Evolutionary conservation across 2,888 invertebrate genomes (phyloP), one percentile per base, ranked within the genome.

Genomic region (Buathra laborator): DNA sequence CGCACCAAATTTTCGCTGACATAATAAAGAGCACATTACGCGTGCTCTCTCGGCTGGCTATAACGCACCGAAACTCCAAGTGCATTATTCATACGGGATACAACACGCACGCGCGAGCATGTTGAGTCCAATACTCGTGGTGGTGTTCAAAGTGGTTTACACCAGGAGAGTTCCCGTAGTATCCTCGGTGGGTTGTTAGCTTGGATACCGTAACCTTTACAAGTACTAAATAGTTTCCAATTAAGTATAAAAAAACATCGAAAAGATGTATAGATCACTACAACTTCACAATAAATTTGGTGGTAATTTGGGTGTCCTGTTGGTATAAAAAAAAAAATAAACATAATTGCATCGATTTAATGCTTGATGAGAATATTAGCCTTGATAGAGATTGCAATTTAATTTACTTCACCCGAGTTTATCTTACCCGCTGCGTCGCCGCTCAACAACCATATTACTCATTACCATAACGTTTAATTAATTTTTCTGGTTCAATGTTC

Each of bases 21-120:
- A 85, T 89, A 91, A 90, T 90, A 90, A 91, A 91, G 89, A 89
- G 86, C 86, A 83, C 89, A 88, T 91, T 91, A 90, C 71, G 72
- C 68, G 66, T 56, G 66, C 62, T 80, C 62, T 64, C 48, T 48
- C 79, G 46, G 72, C 14, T 64, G 16, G 80, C 53, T 67, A 72
- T 78, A 74, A 83, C 71, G 59, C 71, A 77, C 64, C 76, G 24
- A 80, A 77, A 56, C 68, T 77, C 76, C 71, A 81, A 84, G 76
- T 84, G 62, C 76, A 81, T 81, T 84, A 84, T 81, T 77, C 81
- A 74, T 72, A 53, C 67, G 44, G 70, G 29, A 70, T 64, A 64
- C 24, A 64, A 64, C 68, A 44, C 70, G 79, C 70, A 37, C 66
- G 68, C 43, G 64, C 37, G 53, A 74, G 64, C 68, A 44, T 78